Evolutionary conservation across 2,113 vertebrate genomes (phyloP).

Genomic region (Crotalus horridus): DNA sequence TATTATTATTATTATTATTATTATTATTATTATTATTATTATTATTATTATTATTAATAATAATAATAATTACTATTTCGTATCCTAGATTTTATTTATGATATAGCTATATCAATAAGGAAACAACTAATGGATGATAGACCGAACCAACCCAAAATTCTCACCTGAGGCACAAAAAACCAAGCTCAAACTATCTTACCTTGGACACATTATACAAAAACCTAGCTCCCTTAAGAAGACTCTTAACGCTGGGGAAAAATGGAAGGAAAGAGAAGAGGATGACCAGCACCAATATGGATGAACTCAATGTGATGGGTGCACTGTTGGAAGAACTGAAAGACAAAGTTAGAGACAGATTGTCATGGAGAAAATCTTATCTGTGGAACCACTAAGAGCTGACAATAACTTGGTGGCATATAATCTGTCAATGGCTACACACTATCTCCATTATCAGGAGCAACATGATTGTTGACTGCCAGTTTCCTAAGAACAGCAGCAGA

Average conservation of each 20-base stretch:
- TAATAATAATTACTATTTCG: background rate
- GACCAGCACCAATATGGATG: background rate
- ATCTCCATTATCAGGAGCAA: background rate
- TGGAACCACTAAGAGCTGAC: background rate
- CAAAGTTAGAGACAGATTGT: background rate
- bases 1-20: too few species aligned
- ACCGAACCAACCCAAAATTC: too few species aligned
- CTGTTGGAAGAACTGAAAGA: background rate
- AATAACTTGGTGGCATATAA: background rate
- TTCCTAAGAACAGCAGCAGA: background rate
- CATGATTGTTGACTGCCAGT: background rate
- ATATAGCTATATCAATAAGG: too few species aligned
- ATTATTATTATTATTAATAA: too few species aligned
- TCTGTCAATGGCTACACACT: background rate
- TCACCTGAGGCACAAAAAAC: too few species aligned
- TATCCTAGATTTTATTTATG: background rate
- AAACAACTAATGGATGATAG: too few species aligned
- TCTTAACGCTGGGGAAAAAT: background rate
- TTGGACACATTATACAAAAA: background rate
- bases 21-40: too few species aligned
- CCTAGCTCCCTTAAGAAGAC: background rate
- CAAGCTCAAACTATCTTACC: background rate
- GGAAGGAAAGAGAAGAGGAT: background rate
- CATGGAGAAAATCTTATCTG: background rate
- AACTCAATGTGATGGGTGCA: background rate